Evolutionary conservation across 2,888 invertebrate species (phyloP).

Genomic region (Megaustenia siamemsis): DNA sequence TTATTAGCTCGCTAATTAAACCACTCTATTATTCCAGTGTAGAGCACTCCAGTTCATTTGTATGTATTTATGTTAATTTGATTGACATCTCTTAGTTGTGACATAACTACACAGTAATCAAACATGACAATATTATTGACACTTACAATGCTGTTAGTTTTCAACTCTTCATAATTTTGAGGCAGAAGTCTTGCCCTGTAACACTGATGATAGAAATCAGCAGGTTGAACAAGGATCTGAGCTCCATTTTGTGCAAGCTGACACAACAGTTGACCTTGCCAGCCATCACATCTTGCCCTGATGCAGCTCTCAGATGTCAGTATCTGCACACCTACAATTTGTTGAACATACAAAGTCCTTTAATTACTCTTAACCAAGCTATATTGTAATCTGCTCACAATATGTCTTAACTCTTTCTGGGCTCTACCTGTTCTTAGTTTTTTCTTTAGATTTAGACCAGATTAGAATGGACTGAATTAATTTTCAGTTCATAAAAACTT

Average conservation of each 20-base stretch:
- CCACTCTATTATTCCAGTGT: too few relatives aligned
- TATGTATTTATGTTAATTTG: too few relatives aligned
- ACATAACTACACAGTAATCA: neutral
- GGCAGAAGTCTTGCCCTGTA: slow-evolving; percentile 75
- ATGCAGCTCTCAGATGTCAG: slow-evolving; percentile 27
- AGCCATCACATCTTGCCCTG: slow-evolving; percentile 35
- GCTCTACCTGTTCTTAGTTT: too few relatives aligned
- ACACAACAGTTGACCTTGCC: slow-evolving; percentile 67
- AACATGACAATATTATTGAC: neutral
- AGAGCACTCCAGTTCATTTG: too few relatives aligned
- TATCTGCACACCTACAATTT: slow-evolving; percentile 36
- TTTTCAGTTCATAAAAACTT: too few relatives aligned
- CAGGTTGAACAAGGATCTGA: slow-evolving; percentile 70
- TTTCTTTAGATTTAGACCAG: too few relatives aligned
- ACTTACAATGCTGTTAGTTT: slow-evolving; percentile 28
- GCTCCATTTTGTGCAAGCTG: slow-evolving; percentile 72
- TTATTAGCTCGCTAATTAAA: too few relatives aligned
- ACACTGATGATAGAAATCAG: slow-evolving; percentile 74
- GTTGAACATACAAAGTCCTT: too few relatives aligned
- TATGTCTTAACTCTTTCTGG: too few relatives aligned
- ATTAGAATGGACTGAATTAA: too few relatives aligned
- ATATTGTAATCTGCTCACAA: too few relatives aligned
- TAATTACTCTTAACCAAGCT: too few relatives aligned
- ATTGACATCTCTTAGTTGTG: neutral
- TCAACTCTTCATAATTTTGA: slow-evolving; percentile 51